A percentile compares a stretch with the other conserved stretches of the same genome.
These are phyloP conservation scores for Aromia moschata DNA, from an alignment of 2,888 invertebrate species.

Conservation along the genomic window DNA sequence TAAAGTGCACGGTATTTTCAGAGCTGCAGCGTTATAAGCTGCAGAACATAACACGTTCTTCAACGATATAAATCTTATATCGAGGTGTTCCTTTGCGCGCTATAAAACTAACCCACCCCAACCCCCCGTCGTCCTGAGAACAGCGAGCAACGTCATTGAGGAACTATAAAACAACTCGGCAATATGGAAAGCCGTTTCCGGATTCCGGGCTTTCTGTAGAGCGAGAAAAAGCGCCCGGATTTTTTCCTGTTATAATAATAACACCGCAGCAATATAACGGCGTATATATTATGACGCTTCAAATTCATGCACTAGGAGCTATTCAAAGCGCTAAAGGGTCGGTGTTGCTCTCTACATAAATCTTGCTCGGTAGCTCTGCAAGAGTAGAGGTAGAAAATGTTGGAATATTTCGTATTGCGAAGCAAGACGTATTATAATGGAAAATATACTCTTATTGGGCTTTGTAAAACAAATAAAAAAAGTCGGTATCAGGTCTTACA, in stretches of 20 bases:
- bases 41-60: too few relatives aligned
- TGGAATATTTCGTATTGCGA: too few relatives aligned
- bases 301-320: conserved; percentile 13
- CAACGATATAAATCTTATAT: background rate
- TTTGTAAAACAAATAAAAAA: too few relatives aligned
- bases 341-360: conserved; percentile 5
- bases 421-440: too few relatives aligned
- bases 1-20: too few relatives aligned
- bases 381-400: too few relatives aligned
- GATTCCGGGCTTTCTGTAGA: conserved; percentile 23
- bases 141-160: conserved; percentile 26
- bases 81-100: background rate
- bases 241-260: conserved; percentile 19
- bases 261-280: conserved; percentile 14
- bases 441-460: too few relatives aligned
- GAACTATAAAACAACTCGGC: conserved; percentile 27
- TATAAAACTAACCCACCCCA: background rate
- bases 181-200: conserved; percentile 27
- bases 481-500: too few relatives aligned
- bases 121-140: background rate
- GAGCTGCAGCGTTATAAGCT: too few relatives aligned
- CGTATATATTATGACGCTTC: conserved; percentile 15
- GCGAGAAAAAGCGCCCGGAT: conserved; percentile 14
- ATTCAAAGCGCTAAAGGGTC: conserved; percentile 11
- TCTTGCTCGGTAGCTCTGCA: too few relatives aligned